These are phyloP conservation scores for Brotula barbata DNA, from an alignment of 2,797 vertebrate species.

Conservation along the genomic window DNA sequence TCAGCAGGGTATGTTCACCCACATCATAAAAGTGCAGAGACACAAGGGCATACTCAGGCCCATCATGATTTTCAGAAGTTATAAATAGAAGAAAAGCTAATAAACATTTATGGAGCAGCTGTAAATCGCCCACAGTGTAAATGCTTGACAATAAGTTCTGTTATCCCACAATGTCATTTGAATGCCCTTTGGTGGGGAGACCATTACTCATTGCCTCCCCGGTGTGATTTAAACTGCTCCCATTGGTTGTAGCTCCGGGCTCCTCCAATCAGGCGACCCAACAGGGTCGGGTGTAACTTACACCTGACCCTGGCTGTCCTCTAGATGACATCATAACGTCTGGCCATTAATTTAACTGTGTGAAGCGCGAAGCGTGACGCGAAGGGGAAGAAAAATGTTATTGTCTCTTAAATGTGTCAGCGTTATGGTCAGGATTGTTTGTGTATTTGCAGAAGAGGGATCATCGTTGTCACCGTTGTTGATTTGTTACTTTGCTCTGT, in stretches of 20 bases:
- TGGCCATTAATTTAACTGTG: slow-evolving; percentile 48
- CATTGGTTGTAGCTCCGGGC: slow-evolving; percentile 42
- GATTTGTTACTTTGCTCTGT: slow-evolving; percentile 8
- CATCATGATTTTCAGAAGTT: slow-evolving; percentile 78
- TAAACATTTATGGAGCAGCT: slow-evolving; percentile 82
- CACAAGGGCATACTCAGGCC: slow-evolving; percentile 63
- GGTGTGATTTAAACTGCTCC: slow-evolving; percentile 47
- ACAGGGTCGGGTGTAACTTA: slow-evolving; percentile 29
- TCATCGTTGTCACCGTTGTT: slow-evolving; percentile 31
- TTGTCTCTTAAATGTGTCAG: slow-evolving; percentile 57
- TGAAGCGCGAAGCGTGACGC: slow-evolving; percentile 59
- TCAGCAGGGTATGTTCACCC: slow-evolving; percentile 60
- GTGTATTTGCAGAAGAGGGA: slow-evolving; percentile 38
- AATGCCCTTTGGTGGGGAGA: slow-evolving; percentile 71
- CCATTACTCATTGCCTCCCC: slow-evolving; percentile 68
- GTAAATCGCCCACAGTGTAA: slow-evolving; percentile 78
- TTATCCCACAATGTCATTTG: slow-evolving; percentile 79
- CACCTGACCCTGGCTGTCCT: slow-evolving; percentile 40
- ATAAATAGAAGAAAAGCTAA: slow-evolving; percentile 83
- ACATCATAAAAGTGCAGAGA: slow-evolving; percentile 76
- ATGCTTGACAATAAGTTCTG: slow-evolving; percentile 79
- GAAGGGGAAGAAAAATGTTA: slow-evolving; percentile 47
- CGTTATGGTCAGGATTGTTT: slow-evolving; percentile 21
- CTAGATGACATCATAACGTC: slow-evolving; percentile 60
- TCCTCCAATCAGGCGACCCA: slow-evolving; percentile 61